Conservation (phyloP, 2,113 vertebrate species). For the Eudyptes chrysolophus region DNA sequence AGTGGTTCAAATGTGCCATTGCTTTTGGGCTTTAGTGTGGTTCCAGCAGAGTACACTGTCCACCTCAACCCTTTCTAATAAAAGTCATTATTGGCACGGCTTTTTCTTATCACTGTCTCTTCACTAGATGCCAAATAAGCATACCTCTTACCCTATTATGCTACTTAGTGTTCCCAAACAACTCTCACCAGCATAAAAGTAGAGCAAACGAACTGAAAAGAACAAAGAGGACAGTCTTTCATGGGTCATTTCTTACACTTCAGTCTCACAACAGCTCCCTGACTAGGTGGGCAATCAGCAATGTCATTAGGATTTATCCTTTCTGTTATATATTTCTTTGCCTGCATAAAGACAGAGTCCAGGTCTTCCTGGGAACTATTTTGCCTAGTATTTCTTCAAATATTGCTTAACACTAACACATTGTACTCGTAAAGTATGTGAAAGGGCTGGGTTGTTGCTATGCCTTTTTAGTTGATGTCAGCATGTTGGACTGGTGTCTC, state of each 20-base stretch:
- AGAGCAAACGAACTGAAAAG: neutral
- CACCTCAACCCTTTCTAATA: neutral
- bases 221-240: neutral
- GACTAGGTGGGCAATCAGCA: neutral
- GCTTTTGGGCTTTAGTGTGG: neutral
- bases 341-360: neutral
- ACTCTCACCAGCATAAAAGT: neutral
- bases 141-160: neutral
- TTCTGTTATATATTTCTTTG: neutral
- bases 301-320: neutral
- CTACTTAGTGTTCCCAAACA: neutral
- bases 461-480: neutral
- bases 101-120: neutral
- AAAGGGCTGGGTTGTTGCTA: neutral
- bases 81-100: neutral
- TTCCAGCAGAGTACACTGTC: neutral
- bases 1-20: neutral
- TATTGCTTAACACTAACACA: conserved; percentile 42
- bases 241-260: neutral
- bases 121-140: neutral
- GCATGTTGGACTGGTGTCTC: neutral
- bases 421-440: neutral
- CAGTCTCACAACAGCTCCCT: neutral
- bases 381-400: conserved; percentile 23
- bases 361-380: conserved; percentile 22